Base-by-base conservation (phyloP, 30 jellyfish, hydroid and myxozoan genomes). In the Cassiopea xamachana region DNA sequence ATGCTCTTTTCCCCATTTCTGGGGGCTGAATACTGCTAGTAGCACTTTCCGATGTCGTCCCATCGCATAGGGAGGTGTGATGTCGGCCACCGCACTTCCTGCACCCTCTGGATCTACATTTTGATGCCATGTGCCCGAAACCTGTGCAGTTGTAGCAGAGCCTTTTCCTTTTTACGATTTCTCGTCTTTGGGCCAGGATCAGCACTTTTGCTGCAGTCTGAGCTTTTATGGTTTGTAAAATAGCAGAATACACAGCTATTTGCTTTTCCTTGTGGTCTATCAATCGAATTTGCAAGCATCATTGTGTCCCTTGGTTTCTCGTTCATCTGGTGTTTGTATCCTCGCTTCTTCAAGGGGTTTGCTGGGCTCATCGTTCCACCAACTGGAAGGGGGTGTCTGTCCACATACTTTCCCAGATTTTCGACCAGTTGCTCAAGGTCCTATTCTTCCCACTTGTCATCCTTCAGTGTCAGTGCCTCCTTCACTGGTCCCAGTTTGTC, bases 381-480 rank as follows among this genome's bases (percentile, higher is more conserved):
- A 27, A 58, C 89, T 77, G 89, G 94, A 49, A 89, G 84, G 62
- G 91, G 97, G 77, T 90, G 82, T 83, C 97, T 82, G 93, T 84
- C 93, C 44, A 82, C 82, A 72, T 90, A 83, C 77, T 82, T 90
- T 78, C 59, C 86, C 69, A 90, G 78, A 51, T 90, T 82, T 77
- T 82, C 94, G 19, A 83, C 97, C 81, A 83, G 84, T 75, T 90
- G 89, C 81, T 90, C 90, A 55, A 83, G 90, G 69, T 81, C 60
- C 93, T 86, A 90, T n/a, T 83, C 75, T 83, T 90, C 91, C 83
- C 93, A 89, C 44, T 78, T 71, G 62, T 80, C 87, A 69, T 89
- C 81, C 72, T 80, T 89, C 73, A 67, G 92, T 45, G 64, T 60
- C 75, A 80, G 62, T 68, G 75, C 91, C 73, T 79, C 87, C 49